A percentile compares a stretch with the other conserved stretches of the same genome.
Conservation (phyloP, 2,113 vertebrate species). For the Seriola quinqueradiata region DNA sequence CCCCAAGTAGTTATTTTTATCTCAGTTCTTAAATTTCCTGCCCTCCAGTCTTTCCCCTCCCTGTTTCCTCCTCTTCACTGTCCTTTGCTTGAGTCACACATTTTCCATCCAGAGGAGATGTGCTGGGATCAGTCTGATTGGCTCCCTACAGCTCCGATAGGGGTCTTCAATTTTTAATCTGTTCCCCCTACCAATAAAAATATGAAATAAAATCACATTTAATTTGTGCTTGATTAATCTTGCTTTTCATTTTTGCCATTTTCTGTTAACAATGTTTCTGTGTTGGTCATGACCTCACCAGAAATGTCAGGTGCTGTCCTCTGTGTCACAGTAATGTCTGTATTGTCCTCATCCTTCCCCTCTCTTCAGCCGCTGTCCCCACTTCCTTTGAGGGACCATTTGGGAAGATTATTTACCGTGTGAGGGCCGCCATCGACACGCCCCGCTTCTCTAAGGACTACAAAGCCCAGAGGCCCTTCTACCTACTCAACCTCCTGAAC, state of each 20-base stretch:
- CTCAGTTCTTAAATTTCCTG: constrained; percentile 59
- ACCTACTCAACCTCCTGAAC: constrained; percentile 92
- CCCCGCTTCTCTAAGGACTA: constrained; percentile 96
- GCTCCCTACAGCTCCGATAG: background rate
- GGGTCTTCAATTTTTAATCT: no score
- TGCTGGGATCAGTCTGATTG: constrained; percentile 8
- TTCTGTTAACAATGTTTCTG: background rate
- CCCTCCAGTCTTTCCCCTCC: constrained; percentile 22
- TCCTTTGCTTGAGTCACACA: constrained; percentile 35
- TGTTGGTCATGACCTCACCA: background rate
- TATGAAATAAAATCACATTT: background rate
- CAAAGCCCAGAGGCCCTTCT: constrained; percentile 91
- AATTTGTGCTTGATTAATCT: background rate
- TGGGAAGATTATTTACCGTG: constrained; percentile 91
- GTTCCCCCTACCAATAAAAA: no score
- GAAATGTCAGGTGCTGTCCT: background rate
- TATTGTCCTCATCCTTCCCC: background rate
- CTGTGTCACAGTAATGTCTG: background rate
- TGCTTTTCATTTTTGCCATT: background rate
- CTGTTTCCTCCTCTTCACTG: constrained; percentile 10
- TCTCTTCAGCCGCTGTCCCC: constrained; percentile 86
- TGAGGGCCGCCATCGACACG: constrained; percentile 92
- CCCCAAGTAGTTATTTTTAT: constrained; percentile 51
- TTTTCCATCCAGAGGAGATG: constrained; percentile 10
- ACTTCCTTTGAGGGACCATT: constrained; percentile 98